These are phyloP conservation scores for Xestobium rufovillosum DNA, from an alignment of 2,888 invertebrate genomes.

Conservation along the genomic window DNA sequence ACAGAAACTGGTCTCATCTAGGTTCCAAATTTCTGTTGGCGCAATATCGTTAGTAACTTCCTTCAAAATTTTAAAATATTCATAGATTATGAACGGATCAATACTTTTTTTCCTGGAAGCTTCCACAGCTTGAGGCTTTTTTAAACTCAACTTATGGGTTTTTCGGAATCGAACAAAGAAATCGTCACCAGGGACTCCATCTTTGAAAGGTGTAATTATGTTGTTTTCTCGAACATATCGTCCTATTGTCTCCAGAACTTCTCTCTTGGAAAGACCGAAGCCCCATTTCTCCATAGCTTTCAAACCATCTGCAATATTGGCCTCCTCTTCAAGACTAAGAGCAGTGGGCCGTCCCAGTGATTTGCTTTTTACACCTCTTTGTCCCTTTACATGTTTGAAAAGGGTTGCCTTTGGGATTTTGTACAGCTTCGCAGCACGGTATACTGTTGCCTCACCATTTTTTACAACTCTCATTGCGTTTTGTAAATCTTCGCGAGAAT, in stretches of 20 bases:
- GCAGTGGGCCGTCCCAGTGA: constrained; percentile 23
- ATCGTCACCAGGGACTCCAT: constrained; percentile 26
- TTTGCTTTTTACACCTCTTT: no score
- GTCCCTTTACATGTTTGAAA: constrained; percentile 19
- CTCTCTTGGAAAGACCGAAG: constrained; percentile 28
- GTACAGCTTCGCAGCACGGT: constrained; percentile 19
- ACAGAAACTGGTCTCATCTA: constrained; percentile 22
- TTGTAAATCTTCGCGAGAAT: constrained; percentile 9
- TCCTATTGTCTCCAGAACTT: constrained; percentile 24
- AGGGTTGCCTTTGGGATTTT: constrained; percentile 22
- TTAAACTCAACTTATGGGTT: constrained; percentile 23
- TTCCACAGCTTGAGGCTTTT: constrained; percentile 19
- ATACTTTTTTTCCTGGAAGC: constrained; percentile 14
- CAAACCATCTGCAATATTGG: constrained; percentile 22
- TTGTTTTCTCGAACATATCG: constrained; percentile 25
- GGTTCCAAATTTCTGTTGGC: constrained; percentile 16
- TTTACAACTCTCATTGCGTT: constrained; percentile 20
- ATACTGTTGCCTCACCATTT: constrained; percentile 14
- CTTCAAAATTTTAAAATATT: constrained; percentile 14
- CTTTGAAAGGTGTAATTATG: constrained; percentile 26
- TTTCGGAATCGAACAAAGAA: constrained; percentile 26
- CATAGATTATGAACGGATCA: constrained; percentile 15
- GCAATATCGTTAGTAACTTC: no score
- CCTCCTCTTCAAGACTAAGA: constrained; percentile 24
- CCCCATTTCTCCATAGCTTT: constrained; percentile 29